Conservation (phyloP, 2,888 invertebrate genomes). For the Eulithis prunata region DNA sequence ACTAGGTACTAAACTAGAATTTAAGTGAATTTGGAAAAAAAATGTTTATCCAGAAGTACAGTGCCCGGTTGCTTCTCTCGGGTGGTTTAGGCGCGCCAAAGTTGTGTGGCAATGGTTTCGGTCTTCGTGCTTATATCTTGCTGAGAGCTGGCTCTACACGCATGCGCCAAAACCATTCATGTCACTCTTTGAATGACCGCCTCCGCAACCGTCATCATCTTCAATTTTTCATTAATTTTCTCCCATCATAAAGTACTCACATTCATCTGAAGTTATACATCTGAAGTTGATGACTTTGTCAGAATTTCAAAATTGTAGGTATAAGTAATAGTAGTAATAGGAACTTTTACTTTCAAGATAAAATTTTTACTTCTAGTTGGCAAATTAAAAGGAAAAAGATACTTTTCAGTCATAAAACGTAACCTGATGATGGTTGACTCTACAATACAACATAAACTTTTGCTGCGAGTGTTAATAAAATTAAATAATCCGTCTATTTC, state of each 20-base stretch:
- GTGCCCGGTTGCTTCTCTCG: constrained; percentile 60
- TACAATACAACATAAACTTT: no score
- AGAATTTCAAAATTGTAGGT: no score
- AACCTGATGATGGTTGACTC: no score
- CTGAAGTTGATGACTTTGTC: no score
- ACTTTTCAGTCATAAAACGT: no score
- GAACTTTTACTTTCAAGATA: no score
- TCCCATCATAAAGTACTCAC: constrained; percentile 9
- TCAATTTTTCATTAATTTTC: constrained; percentile 42
- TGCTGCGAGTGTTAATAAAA: no score
- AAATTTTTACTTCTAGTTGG: no score
- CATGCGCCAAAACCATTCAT: constrained; percentile 76
- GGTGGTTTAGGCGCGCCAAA: constrained; percentile 79
- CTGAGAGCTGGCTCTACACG: constrained; percentile 58
- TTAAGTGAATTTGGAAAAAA: constrained; percentile 5
- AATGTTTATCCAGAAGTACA: constrained; percentile 28
- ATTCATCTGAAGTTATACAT: no score
- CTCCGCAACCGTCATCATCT: constrained; percentile 66
- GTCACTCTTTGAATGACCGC: constrained; percentile 78
- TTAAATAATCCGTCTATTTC: constrained; percentile 2
- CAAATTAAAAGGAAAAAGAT: no score
- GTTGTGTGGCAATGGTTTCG: constrained; percentile 73
- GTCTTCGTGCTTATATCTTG: constrained; percentile 76
- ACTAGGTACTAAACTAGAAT: constrained; percentile 34
- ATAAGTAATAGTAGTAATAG: no score